Conservation (phyloP, 2,888 invertebrate genomes). For the Micropterix aruncella region DNA sequence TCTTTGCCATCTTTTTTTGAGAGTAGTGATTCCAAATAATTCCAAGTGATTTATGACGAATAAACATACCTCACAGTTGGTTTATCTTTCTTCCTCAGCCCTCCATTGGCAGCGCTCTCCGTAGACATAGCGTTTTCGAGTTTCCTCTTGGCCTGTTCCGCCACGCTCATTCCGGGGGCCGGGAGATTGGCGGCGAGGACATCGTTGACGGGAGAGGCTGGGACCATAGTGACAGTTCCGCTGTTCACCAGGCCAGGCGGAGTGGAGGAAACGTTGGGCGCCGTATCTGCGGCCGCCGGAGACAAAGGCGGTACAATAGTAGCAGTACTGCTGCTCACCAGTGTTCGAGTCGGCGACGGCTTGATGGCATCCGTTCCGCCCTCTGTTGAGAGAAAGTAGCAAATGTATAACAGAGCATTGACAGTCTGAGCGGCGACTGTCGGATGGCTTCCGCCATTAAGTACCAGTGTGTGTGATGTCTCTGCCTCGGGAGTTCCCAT, state of each 20-base stretch:
- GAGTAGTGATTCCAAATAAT: no score
- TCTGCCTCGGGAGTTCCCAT: no score
- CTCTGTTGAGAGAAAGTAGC: no score
- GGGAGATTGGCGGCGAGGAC: constrained; percentile 23
- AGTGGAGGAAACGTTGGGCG: constrained; percentile 48
- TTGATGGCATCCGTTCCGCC: constrained; percentile 44
- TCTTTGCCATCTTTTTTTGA: no score
- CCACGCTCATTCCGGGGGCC: constrained; percentile 22
- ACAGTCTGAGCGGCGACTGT: no score
- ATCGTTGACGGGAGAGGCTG: not conserved
- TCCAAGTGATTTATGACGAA: no score
- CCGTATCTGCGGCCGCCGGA: constrained; percentile 31
- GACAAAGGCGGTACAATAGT: constrained; percentile 1
- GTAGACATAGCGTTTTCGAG: constrained; percentile 62
- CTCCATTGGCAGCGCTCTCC: constrained; percentile 38
- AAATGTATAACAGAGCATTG: no score
- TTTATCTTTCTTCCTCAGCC: constrained; percentile 55
- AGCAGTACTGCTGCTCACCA: constrained; percentile 24
- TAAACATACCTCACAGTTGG: constrained; percentile 40
- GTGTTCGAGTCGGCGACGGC: constrained; percentile 46
- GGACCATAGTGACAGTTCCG: constrained; percentile 9
- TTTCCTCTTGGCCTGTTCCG: constrained; percentile 56
- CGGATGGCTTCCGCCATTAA: no score
- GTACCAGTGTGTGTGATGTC: no score
- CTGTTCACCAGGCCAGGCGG: constrained; percentile 41